Conservation (phyloP, 2,888 invertebrate species). For the Cerceris ruficornis region DNA sequence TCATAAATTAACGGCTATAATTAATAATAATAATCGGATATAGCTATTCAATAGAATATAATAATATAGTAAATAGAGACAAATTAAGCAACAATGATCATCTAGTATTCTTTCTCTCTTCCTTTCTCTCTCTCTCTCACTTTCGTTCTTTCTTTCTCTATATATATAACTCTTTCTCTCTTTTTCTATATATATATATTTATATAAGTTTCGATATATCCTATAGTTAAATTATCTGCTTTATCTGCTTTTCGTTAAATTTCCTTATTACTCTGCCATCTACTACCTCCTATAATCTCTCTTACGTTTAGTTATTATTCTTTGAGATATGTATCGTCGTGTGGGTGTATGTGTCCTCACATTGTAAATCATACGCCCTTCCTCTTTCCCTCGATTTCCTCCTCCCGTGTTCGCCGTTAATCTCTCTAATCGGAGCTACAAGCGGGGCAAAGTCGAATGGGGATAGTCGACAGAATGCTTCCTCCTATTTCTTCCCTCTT, state of each 20-base stretch:
- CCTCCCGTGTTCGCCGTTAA: background rate
- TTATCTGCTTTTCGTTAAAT: conserved; percentile 46
- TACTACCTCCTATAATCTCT: conserved; percentile 71
- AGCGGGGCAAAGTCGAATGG: conserved; percentile 13
- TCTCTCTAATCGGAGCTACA: conserved; percentile 22
- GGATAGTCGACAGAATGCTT: background rate
- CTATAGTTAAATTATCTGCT: conserved; percentile 65
- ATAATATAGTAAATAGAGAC: conserved; percentile 81
- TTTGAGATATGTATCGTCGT: conserved; percentile 82
- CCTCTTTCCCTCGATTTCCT: conserved; percentile 9
- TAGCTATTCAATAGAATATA: conserved; percentile 81
- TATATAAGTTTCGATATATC: conserved; percentile 63
- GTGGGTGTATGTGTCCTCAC: conserved; percentile 65
- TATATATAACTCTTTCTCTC: conserved; percentile 42
- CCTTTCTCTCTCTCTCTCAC: conserved; percentile 6
- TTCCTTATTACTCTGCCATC: conserved; percentile 62
- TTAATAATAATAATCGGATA: conserved; percentile 72
- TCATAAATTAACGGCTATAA: conserved; percentile 47
- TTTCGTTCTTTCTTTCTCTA: conserved; percentile 13
- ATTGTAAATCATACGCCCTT: conserved; percentile 18
- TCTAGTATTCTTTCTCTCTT: conserved; percentile 42
- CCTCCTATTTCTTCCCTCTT: no score
- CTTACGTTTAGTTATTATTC: conserved; percentile 81
- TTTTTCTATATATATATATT: conserved; percentile 45
- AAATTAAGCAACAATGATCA: conserved; percentile 81